These are phyloP conservation scores for Halcyon smyrnensis DNA, from an alignment of 2,797 vertebrate genomes.

Conservation along the genomic window DNA sequence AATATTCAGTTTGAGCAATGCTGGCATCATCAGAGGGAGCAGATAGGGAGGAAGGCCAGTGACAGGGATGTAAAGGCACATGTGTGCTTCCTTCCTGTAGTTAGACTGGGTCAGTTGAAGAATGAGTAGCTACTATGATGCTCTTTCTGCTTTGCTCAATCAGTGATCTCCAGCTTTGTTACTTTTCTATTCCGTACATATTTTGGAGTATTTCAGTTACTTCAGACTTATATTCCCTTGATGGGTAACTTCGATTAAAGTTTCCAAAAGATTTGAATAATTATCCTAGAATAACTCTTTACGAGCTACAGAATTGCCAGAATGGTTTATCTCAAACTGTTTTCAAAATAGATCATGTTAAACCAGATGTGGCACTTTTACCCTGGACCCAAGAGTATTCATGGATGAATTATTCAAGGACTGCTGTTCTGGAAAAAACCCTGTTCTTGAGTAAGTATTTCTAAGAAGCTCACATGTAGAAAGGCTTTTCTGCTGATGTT, in stretches of 20 bases:
- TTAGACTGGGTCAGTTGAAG: neutral
- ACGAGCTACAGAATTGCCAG: neutral
- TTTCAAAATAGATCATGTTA: conserved; percentile 12
- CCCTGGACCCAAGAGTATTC: neutral
- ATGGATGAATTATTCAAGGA: conserved; percentile 7
- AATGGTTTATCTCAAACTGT: neutral
- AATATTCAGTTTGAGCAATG: neutral
- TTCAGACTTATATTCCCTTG: neutral
- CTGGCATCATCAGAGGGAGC: neutral
- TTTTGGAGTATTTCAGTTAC: neutral
- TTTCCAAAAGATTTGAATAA: neutral
- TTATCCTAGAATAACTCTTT: neutral
- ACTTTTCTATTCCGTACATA: neutral
- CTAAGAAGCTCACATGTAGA: neutral
- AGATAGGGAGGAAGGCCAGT: neutral
- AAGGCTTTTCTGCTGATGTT: neutral
- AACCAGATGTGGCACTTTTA: neutral
- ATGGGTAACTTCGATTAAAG: neutral
- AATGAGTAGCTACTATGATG: neutral
- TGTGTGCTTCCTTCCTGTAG: neutral
- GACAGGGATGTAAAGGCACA: neutral
- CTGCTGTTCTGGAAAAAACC: neutral
- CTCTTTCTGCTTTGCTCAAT: neutral
- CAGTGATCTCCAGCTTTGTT: neutral
- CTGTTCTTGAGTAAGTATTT: neutral